These are phyloP conservation scores for Phylloscopus collybita DNA, from an alignment of 2,797 vertebrate species.

Conservation along the genomic window DNA sequence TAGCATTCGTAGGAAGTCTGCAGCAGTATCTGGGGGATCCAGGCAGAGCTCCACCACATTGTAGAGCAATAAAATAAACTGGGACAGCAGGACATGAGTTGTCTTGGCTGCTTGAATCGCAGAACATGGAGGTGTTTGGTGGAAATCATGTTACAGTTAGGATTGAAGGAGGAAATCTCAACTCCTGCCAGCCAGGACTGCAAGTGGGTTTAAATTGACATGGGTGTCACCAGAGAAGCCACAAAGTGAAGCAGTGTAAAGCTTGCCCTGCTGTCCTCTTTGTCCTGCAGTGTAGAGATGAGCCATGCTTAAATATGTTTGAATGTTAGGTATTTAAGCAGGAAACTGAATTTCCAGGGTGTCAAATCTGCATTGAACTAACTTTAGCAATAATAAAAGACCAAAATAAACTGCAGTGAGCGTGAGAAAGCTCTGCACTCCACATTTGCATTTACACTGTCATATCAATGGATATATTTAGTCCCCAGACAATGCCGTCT, in stretches of 20 bases:
- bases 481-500: constrained; percentile 1
- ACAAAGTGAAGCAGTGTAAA: not conserved
- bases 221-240: not conserved
- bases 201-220: not conserved
- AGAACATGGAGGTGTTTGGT: not conserved
- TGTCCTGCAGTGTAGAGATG: not conserved
- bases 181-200: not conserved
- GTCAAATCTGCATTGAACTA: not conserved
- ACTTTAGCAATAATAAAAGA: not conserved
- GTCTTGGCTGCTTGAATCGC: not conserved
- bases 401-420: not conserved
- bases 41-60: not conserved
- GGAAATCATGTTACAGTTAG: not conserved
- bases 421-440: not conserved
- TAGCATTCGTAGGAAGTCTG: not conserved
- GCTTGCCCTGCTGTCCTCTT: not conserved
- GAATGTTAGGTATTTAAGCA: not conserved
- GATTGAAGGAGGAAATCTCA: not conserved
- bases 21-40: not conserved
- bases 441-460: not conserved
- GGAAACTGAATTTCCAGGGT: not conserved
- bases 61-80: not conserved
- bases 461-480: constrained; percentile 6
- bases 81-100: not conserved
- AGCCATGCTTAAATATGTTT: not conserved